Conservation (phyloP, 2,888 invertebrate species). For the Thymelicus sylvestris region DNA sequence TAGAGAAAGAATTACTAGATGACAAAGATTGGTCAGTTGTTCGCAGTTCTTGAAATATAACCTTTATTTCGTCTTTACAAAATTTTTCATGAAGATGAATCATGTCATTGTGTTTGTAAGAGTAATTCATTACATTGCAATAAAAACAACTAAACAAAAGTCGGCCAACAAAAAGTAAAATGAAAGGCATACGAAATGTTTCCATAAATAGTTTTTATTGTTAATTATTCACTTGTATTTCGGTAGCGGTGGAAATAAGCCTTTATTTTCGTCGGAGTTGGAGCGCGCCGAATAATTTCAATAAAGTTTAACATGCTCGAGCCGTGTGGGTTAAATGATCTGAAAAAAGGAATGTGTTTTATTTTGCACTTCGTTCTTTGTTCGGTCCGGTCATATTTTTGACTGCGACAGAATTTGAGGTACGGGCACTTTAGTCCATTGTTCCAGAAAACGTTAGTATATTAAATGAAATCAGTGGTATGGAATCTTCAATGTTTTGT, state of each 20-base stretch:
- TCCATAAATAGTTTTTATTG: conserved; percentile 51
- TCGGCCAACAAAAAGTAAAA: neutral
- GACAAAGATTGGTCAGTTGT: no score
- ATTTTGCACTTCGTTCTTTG: conserved; percentile 11
- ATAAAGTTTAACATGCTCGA: conserved; percentile 20
- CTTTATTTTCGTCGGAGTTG: conserved; percentile 12
- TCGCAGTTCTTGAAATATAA: no score
- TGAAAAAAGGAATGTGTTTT: conserved; percentile 15
- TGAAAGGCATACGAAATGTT: neutral
- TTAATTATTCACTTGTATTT: conserved; percentile 34
- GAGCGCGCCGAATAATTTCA: conserved; percentile 23
- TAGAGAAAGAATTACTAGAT: no score
- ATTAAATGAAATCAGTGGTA: no score
- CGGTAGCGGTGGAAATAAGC: conserved; percentile 1
- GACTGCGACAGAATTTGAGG: neutral
- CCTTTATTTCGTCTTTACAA: no score
- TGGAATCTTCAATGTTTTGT: no score
- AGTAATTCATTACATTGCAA: no score
- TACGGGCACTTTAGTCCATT: neutral
- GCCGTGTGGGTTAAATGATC: conserved; percentile 25
- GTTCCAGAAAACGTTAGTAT: no score
- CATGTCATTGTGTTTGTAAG: no score
- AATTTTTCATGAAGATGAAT: no score
- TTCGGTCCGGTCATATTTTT: neutral
- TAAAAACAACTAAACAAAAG: conserved; percentile 1